Percentiles rank a stretch among this genome's conserved stretches.
phyloP scores from a whole-genome alignment of 2,113 vertebrate species.

The Poicephalus meyeri region DNA sequence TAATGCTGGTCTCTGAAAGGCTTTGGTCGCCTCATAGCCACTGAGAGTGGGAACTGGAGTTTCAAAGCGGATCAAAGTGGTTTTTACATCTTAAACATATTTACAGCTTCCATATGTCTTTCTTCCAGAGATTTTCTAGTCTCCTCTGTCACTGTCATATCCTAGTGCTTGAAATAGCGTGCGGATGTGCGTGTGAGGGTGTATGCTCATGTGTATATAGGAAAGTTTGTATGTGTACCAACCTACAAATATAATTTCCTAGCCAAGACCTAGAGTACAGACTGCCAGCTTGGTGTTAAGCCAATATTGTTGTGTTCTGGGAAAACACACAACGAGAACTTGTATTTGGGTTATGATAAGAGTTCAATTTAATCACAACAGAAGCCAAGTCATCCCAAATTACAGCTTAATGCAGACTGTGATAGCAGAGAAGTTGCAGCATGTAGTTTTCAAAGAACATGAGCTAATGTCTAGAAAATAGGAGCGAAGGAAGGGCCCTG shows the following conservation, averaged over 20 bases:
- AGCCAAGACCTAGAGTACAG: neutral
- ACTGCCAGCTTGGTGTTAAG: constrained; percentile 5
- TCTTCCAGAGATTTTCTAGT: neutral
- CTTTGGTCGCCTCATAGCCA: neutral
- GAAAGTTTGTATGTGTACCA: neutral
- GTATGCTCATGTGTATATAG: neutral
- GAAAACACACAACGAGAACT: neutral
- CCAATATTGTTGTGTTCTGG: constrained; percentile 62
- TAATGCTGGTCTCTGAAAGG: neutral
- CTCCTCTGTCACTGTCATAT: neutral
- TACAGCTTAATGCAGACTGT: neutral
- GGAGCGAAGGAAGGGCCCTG: neutral
- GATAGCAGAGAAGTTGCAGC: neutral
- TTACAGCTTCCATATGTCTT: neutral
- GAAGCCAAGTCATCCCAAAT: neutral
- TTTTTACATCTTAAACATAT: neutral
- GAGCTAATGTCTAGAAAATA: constrained; percentile 37
- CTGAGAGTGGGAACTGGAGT: neutral
- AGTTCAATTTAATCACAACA: neutral
- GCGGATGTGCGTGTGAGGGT: neutral
- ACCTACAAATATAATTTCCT: neutral
- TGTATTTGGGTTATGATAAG: constrained; percentile 21
- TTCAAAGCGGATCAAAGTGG: neutral
- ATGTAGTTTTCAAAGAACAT: neutral
- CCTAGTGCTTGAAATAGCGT: neutral